phyloP scores from a whole-genome alignment of 2,888 invertebrate genomes.

The Brassicogethes aeneus region DNA sequence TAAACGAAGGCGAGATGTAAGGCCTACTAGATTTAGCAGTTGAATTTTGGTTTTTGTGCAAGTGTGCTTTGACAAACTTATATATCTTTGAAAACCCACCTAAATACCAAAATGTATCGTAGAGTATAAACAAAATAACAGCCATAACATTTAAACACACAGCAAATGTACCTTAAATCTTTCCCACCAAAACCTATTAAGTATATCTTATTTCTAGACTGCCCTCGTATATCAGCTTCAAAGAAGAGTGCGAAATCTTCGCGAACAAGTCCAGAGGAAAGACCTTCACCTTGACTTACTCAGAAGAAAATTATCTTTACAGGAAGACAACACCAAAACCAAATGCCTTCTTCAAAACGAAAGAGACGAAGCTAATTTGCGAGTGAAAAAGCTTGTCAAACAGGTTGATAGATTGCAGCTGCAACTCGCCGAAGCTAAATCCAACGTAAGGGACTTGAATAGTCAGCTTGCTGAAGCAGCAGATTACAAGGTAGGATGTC shows the following conservation, averaged over 20 bases:
- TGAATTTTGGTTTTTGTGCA: no score
- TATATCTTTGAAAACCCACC: no score
- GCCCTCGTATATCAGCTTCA: constrained; percentile 86
- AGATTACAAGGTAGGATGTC: constrained; percentile 63
- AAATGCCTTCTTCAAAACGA: constrained; percentile 56
- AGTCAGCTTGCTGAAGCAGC: constrained; percentile 77
- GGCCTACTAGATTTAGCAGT: no score
- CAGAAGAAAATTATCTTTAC: constrained; percentile 75
- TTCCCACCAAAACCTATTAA: no score
- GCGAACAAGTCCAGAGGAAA: constrained; percentile 85
- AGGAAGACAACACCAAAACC: constrained; percentile 64
- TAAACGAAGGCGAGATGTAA: no score
- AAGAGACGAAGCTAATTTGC: constrained; percentile 56
- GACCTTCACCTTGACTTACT: constrained; percentile 87
- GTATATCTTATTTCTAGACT: constrained; percentile 56
- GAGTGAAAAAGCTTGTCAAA: constrained; percentile 72
- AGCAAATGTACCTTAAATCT: no score
- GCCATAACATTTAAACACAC: no score
- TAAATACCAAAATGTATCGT: no score
- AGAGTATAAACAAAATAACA: no score
- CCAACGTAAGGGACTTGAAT: constrained; percentile 75
- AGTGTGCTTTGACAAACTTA: no score
- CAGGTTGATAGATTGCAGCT: constrained; percentile 73
- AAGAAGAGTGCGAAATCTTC: constrained; percentile 70
- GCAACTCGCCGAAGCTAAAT: constrained; percentile 73